Percentiles rank a stretch among this genome's conserved stretches.
Evolutionary conservation across 2,113 vertebrate species (phyloP).

Genomic region (Brachionichthys hirsutus): DNA sequence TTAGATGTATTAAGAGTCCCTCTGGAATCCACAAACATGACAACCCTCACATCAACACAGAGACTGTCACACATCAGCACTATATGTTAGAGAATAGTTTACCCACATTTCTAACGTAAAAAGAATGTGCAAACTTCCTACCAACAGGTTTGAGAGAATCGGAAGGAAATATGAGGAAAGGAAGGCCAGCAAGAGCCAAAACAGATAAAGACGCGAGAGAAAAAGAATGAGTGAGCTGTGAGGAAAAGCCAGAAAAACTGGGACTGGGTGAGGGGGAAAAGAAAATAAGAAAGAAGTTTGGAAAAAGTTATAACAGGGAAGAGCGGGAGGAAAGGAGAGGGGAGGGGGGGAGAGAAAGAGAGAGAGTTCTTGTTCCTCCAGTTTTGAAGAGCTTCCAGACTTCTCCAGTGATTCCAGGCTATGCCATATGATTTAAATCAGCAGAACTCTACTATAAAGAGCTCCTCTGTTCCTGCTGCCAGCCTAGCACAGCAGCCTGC

Average conservation of each 20-base stretch:
- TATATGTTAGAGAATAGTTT: slow-evolving; percentile 31
- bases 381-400: slow-evolving; percentile 80
- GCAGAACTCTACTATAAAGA: slow-evolving; percentile 86
- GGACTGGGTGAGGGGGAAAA: slow-evolving; percentile 58
- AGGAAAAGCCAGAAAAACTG: slow-evolving; percentile 63
- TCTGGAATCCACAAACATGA: slow-evolving; percentile 27
- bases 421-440: slow-evolving; percentile 91
- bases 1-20: slow-evolving; percentile 12
- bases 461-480: slow-evolving; percentile 84
- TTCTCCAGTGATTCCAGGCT: slow-evolving; percentile 80
- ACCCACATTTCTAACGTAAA: slow-evolving; percentile 26
- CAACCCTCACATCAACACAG: slow-evolving; percentile 55
- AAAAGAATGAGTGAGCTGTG: slow-evolving; percentile 44
- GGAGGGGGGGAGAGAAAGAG: slow-evolving; percentile 54
- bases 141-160: slow-evolving; percentile 51
- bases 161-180: slow-evolving; percentile 34
- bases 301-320: slow-evolving; percentile 70
- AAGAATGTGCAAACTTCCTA: slow-evolving; percentile 44
- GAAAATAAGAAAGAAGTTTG: slow-evolving; percentile 73
- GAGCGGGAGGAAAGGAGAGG: slow-evolving; percentile 38
- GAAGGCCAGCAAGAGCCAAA: slow-evolving; percentile 33
- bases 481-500: slow-evolving; percentile 79
- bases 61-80: slow-evolving; percentile 7
- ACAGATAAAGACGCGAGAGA: slow-evolving; percentile 53
- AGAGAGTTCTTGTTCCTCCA: slow-evolving; percentile 76